A percentile compares a stretch with the other conserved stretches of the same genome.
phyloP scores from a whole-genome alignment of 2,113 vertebrate genomes.

The Sitta europaea region DNA sequence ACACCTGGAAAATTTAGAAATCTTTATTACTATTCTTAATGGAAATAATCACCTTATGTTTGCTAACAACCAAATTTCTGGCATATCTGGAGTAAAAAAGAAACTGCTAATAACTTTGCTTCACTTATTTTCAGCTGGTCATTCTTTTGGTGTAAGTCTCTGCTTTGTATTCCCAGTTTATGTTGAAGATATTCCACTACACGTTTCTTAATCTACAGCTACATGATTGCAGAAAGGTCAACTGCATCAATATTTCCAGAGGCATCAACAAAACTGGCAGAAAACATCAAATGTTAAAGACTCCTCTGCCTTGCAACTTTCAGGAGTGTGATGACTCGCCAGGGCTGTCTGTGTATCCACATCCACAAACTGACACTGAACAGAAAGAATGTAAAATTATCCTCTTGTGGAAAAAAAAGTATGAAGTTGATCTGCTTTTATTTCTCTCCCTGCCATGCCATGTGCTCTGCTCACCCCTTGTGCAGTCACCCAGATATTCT shows the following conservation, averaged over 20 bases:
- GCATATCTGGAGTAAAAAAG: neutral
- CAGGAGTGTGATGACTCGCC: neutral
- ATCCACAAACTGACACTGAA: neutral
- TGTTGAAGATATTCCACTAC: neutral
- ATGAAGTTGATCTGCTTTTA: neutral
- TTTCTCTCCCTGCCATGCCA: neutral
- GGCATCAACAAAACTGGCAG: neutral
- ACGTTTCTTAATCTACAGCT: neutral
- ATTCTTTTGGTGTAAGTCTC: neutral
- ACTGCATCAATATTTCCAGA: neutral
- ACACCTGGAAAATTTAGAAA: neutral
- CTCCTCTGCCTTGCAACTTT: neutral
- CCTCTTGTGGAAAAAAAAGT: neutral
- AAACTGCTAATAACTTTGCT: neutral
- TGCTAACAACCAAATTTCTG: neutral
- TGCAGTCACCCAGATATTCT: neutral
- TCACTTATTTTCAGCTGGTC: neutral
- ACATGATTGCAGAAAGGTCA: neutral
- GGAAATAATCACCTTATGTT: neutral
- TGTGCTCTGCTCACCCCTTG: neutral
- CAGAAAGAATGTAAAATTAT: neutral
- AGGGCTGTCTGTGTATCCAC: rapidly evolving
- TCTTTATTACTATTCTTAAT: neutral
- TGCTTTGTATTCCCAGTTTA: neutral
- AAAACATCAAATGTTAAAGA: neutral